Evolutionary conservation across 1,140 invertebrate genomes (phyloP).

Genomic region (Steinernema khuongi): DNA sequence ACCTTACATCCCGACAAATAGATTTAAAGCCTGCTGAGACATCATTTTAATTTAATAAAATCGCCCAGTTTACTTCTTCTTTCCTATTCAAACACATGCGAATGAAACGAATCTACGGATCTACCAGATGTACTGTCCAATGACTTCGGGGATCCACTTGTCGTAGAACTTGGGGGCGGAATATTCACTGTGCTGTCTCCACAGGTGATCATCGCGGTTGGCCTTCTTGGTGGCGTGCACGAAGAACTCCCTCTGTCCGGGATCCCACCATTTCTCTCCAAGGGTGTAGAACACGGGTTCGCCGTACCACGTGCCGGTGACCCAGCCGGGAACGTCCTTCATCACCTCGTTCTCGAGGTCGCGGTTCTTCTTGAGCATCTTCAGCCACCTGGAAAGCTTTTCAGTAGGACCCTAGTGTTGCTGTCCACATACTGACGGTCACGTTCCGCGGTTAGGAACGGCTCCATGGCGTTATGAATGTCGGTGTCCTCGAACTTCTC

Average conservation of each 20-base stretch:
- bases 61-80: background rate
- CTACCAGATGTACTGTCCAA: background rate
- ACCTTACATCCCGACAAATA: background rate
- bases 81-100: background rate
- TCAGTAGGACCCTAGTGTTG: background rate
- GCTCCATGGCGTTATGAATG: slow-evolving; percentile 59
- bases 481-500: slow-evolving; percentile 60
- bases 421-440: slow-evolving; percentile 58
- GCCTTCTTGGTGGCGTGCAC: slow-evolving; percentile 29
- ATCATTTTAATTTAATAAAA: no score
- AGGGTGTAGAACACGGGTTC: slow-evolving; percentile 61
- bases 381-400: slow-evolving; percentile 56
- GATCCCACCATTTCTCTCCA: slow-evolving; percentile 58
- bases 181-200: slow-evolving; percentile 48
- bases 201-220: slow-evolving; percentile 28
- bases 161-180: slow-evolving; percentile 50
- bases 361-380: slow-evolving; percentile 58
- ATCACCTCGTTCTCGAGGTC: slow-evolving; percentile 62
- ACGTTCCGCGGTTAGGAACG: slow-evolving; percentile 60
- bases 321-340: slow-evolving; percentile 63
- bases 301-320: slow-evolving; percentile 61
- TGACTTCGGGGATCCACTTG: slow-evolving; percentile 42
- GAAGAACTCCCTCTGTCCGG: slow-evolving; percentile 41
- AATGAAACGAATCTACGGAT: background rate
- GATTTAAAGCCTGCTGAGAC: no score